Percentiles rank a stretch among this genome's conserved stretches.
Evolutionary conservation across 2,113 vertebrate species (phyloP).

Genomic region (Eurystomus gularis): DNA sequence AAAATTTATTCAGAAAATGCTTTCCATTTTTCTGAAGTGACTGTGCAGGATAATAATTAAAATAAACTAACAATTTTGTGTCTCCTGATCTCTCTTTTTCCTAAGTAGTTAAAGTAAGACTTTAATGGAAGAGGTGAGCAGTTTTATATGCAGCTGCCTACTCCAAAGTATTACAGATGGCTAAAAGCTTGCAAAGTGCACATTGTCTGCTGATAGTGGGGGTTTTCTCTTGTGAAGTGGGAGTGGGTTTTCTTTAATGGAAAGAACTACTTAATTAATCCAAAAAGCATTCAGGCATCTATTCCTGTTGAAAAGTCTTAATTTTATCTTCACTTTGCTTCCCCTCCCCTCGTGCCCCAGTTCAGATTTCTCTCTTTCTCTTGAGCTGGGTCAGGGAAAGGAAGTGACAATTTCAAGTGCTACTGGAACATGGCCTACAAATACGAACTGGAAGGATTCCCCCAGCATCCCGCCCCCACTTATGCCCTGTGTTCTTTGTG

Average conservation of each 20-base stretch:
- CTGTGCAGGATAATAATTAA: slow-evolving; percentile 37
- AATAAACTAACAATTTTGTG: background rate
- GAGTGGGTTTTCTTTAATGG: background rate
- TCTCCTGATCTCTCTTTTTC: background rate
- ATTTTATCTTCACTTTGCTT: background rate
- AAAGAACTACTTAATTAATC: background rate
- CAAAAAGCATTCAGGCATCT: background rate
- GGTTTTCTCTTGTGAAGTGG: background rate
- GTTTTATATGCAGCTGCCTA: background rate
- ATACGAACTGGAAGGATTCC: background rate
- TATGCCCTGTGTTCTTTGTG: background rate
- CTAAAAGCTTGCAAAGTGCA: background rate
- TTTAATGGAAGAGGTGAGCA: background rate
- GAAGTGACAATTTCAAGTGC: background rate
- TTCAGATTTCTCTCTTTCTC: background rate
- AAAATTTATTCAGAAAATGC: slow-evolving; percentile 71
- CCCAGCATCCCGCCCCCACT: background rate
- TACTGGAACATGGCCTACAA: background rate
- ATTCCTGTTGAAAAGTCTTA: background rate
- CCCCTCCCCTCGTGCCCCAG: background rate
- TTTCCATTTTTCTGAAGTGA: background rate
- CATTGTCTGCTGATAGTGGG: background rate
- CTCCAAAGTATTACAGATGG: background rate
- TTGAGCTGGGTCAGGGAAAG: background rate
- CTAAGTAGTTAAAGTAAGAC: background rate